These are phyloP conservation scores for Nymphalis io DNA, from an alignment of 1,140 invertebrate species.

Conservation along the genomic window DNA sequence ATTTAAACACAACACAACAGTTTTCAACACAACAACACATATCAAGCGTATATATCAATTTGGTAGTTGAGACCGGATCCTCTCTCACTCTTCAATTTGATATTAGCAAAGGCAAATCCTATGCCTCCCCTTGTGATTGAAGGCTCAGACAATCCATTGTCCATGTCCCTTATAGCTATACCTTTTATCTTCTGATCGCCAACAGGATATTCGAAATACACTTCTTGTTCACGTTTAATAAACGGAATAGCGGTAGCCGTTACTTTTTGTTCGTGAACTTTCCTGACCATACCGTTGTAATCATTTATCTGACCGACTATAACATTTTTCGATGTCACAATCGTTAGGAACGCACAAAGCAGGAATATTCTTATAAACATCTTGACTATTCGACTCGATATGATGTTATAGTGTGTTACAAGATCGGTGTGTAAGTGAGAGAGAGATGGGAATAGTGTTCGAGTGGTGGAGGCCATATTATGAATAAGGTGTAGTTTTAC, in stretches of 20 bases:
- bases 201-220: slow-evolving; percentile 63
- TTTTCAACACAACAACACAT: background rate
- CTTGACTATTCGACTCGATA: slow-evolving; percentile 26
- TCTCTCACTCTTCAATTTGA: slow-evolving; percentile 72
- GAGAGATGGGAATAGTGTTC: slow-evolving; percentile 3
- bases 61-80: slow-evolving; percentile 66
- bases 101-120: slow-evolving; percentile 62
- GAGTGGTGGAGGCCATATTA: slow-evolving; percentile 20
- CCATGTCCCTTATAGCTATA: slow-evolving; percentile 54
- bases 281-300: slow-evolving; percentile 52
- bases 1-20: background rate
- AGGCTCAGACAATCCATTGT: slow-evolving; percentile 53
- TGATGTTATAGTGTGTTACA: slow-evolving; percentile 20
- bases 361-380: slow-evolving; percentile 37
- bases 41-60: slow-evolving; percentile 49
- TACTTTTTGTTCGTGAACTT: slow-evolving; percentile 56
- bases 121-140: slow-evolving; percentile 68
- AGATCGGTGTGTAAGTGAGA: slow-evolving; percentile 1
- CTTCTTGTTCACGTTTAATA: slow-evolving; percentile 56
- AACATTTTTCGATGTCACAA: slow-evolving; percentile 48
- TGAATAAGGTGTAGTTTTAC: slow-evolving; percentile 17
- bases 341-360: slow-evolving; percentile 24
- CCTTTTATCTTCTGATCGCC: slow-evolving; percentile 73
- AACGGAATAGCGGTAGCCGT: slow-evolving; percentile 51
- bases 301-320: slow-evolving; percentile 61